phyloP scores from a whole-genome alignment of 1,140 invertebrate species.

The Stegodyphus mimosarum region DNA sequence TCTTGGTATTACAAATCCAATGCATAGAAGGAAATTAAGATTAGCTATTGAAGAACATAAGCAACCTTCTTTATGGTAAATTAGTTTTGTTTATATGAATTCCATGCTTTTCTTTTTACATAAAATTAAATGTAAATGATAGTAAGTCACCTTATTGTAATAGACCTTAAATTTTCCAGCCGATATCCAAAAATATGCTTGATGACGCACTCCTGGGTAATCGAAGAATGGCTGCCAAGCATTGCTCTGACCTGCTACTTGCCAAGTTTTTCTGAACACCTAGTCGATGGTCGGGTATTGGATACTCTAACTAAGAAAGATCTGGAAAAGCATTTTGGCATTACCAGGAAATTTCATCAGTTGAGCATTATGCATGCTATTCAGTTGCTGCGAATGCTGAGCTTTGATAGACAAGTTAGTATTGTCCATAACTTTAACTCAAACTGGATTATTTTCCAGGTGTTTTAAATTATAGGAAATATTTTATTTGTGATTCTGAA shows the following conservation, averaged over 20 bases:
- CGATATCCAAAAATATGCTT: slow-evolving; percentile 87
- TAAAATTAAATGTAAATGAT: too few relatives aligned
- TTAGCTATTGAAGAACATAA: slow-evolving; percentile 92
- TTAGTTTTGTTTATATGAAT: slow-evolving; percentile 2
- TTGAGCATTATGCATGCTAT: slow-evolving; percentile 92
- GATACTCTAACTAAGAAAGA: slow-evolving; percentile 93
- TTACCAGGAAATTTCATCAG: slow-evolving; percentile 92
- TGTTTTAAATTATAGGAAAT: too few relatives aligned
- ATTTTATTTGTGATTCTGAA: too few relatives aligned
- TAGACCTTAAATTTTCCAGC: slow-evolving; percentile 71
- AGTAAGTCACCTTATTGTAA: not conserved
- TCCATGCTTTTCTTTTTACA: not conserved
- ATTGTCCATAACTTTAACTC: too few relatives aligned
- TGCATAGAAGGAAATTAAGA: slow-evolving; percentile 92
- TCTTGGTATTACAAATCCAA: slow-evolving; percentile 86
- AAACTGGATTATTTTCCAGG: too few relatives aligned
- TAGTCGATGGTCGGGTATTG: slow-evolving; percentile 91
- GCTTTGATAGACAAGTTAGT: slow-evolving; percentile 88
- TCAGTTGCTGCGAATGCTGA: slow-evolving; percentile 88
- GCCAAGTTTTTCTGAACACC: slow-evolving; percentile 86
- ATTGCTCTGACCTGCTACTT: slow-evolving; percentile 89
- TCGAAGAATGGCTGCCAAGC: slow-evolving; percentile 90
- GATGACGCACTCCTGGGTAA: slow-evolving; percentile 90
- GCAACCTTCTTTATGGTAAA: slow-evolving; percentile 75
- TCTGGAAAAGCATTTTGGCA: slow-evolving; percentile 86